Evolutionary conservation across 2,113 vertebrate species (phyloP).

Genomic region (Phyllopteryx taeniolatus): DNA sequence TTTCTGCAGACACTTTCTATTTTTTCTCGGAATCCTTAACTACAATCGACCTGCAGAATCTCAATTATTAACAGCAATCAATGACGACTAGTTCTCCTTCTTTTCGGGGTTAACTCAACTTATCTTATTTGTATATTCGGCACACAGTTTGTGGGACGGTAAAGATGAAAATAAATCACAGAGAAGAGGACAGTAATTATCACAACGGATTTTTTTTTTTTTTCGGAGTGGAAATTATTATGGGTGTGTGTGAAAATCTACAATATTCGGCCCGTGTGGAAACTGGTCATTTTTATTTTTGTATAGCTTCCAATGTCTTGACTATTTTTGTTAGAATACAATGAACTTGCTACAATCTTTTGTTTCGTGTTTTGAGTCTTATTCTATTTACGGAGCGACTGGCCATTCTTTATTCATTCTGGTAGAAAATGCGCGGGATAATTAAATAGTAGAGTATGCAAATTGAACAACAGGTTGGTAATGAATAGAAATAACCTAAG

Average conservation of each 20-base stretch:
- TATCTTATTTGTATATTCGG: slow-evolving; percentile 66
- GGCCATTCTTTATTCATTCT: slow-evolving; percentile 5
- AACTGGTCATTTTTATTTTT: slow-evolving; percentile 94
- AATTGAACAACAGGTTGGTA: slow-evolving; percentile 65
- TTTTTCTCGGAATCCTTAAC: slow-evolving; percentile 98
- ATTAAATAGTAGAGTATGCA: slow-evolving; percentile 38
- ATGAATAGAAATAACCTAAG: slow-evolving; percentile 44
- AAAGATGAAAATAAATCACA: slow-evolving; percentile 60
- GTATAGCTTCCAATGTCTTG: slow-evolving; percentile 91
- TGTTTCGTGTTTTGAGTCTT: slow-evolving; percentile 49
- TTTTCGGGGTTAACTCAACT: slow-evolving; percentile 39
- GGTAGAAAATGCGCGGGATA: slow-evolving; percentile 29
- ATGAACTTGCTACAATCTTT: slow-evolving; percentile 85
- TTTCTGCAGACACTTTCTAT: slow-evolving; percentile 94
- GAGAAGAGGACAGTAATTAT: slow-evolving; percentile 55
- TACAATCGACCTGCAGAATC: slow-evolving; percentile 97
- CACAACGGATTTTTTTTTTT: slow-evolving; percentile 71
- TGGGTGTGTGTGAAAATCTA: slow-evolving; percentile 73
- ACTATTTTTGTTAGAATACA: slow-evolving; percentile 99
- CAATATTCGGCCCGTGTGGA: slow-evolving; percentile 77
- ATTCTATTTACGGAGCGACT: slow-evolving; percentile 10
- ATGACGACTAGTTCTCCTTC: slow-evolving; percentile 48
- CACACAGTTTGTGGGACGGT: slow-evolving; percentile 75
- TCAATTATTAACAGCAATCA: slow-evolving; percentile 90
- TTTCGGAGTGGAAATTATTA: slow-evolving; percentile 72